Evolutionary conservation across 2,797 vertebrate genomes (phyloP).

Genomic region (Sciurus vulgaris): DNA sequence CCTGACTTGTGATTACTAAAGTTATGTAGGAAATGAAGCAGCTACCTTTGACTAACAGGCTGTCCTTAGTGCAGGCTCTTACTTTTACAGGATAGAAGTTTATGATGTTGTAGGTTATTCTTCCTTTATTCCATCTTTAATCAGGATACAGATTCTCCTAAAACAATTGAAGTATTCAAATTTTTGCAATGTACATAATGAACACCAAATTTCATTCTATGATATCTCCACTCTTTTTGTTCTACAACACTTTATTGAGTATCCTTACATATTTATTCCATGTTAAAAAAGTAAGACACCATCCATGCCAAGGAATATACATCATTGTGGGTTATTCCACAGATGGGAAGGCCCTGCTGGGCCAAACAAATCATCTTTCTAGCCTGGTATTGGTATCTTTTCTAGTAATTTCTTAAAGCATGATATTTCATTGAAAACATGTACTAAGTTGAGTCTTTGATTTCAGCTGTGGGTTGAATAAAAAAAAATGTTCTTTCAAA

Average conservation of each 20-base stretch:
- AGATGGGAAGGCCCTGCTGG: neutral
- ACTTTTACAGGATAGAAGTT: neutral
- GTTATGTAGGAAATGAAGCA: constrained; percentile 24
- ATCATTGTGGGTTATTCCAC: neutral
- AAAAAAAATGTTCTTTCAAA: constrained; percentile 54
- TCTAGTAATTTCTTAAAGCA: constrained; percentile 36
- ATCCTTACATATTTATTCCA: neutral
- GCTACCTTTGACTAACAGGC: neutral
- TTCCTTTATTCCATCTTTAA: constrained; percentile 47
- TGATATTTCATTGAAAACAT: constrained; percentile 41
- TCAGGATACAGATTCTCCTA: neutral
- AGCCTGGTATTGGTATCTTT: neutral
- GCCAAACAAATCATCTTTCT: constrained; percentile 13
- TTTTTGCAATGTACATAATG: neutral
- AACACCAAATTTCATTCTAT: neutral
- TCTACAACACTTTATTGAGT: neutral
- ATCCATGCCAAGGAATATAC: neutral
- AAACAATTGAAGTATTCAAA: constrained; percentile 28
- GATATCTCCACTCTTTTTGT: neutral
- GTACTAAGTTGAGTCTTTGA: neutral
- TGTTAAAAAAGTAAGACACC: neutral
- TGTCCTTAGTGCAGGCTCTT: neutral
- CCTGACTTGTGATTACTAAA: constrained; percentile 49
- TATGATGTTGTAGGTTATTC: neutral
- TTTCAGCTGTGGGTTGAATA: constrained; percentile 13